Evolutionary conservation across 2,888 invertebrate species (phyloP).

Genomic region (Branchellion lobata): DNA sequence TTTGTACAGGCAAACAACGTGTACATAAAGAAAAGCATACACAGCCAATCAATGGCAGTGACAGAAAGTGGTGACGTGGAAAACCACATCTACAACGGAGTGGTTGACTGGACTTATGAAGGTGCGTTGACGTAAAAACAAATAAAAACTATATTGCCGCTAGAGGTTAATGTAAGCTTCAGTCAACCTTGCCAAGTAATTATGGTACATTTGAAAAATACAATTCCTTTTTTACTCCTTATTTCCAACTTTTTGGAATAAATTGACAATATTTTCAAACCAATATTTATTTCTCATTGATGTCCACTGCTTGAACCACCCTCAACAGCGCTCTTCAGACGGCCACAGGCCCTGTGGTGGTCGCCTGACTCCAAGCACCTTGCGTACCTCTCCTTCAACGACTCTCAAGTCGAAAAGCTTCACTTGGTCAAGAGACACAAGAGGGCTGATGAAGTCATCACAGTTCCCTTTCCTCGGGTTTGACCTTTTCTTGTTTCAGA

Average conservation of each 20-base stretch:
- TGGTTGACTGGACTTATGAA: constrained; percentile 51
- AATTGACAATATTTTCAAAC: too few relatives aligned
- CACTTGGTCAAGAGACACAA: constrained; percentile 55
- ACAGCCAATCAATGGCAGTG: constrained; percentile 38
- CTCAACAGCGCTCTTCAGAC: constrained; percentile 20
- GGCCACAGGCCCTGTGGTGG: constrained; percentile 77
- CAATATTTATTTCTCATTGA: too few relatives aligned
- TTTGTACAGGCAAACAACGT: constrained; percentile 50
- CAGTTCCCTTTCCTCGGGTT: constrained; percentile 60
- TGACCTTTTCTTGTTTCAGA: neutral
- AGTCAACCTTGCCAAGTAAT: too few relatives aligned
- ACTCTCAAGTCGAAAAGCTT: constrained; percentile 57
- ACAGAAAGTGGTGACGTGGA: constrained; percentile 41
- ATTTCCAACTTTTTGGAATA: too few relatives aligned
- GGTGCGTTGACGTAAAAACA: too few relatives aligned
- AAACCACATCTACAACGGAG: constrained; percentile 48
- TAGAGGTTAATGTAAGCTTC: too few relatives aligned
- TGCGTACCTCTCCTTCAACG: constrained; percentile 67
- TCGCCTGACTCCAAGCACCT: constrained; percentile 75
- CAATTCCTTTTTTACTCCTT: too few relatives aligned
- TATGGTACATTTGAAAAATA: too few relatives aligned
- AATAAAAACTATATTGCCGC: too few relatives aligned
- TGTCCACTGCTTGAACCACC: too few relatives aligned
- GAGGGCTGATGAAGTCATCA: constrained; percentile 53
- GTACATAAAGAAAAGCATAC: constrained; percentile 45